phyloP scores from a whole-genome alignment of 2,888 invertebrate genomes.

The Lissocephala sabroskyi region DNA sequence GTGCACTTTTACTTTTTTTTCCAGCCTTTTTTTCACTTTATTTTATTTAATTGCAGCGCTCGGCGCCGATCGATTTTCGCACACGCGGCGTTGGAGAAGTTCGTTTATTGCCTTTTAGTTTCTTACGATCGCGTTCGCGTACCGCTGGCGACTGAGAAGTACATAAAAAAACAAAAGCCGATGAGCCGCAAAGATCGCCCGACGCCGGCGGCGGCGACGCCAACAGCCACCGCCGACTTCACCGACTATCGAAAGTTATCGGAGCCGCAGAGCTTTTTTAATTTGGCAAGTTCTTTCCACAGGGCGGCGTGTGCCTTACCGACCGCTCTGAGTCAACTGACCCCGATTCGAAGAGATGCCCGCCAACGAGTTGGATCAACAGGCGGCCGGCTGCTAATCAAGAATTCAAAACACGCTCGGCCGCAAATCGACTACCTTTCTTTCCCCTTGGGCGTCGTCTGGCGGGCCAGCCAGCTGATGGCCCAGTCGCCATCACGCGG shows the following conservation, averaged over 20 bases:
- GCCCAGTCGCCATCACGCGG: slow-evolving; percentile 7
- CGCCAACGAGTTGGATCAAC: slow-evolving; percentile 23
- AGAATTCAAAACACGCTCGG: slow-evolving; percentile 46
- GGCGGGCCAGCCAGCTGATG: too few relatives aligned
- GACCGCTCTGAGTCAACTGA: slow-evolving; percentile 15
- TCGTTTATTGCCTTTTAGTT: slow-evolving; percentile 23
- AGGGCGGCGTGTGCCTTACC: slow-evolving; percentile 16
- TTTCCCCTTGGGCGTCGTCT: too few relatives aligned
- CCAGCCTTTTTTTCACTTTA: too few relatives aligned
- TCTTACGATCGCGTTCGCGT: slow-evolving; percentile 43
- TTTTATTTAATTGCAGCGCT: too few relatives aligned
- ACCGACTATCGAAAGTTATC: too few relatives aligned
- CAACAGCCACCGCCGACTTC: too few relatives aligned
- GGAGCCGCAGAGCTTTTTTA: too few relatives aligned
- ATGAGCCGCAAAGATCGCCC: slow-evolving; percentile 2
- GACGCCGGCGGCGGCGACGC: too few relatives aligned
- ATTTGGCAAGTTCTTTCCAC: slow-evolving; percentile 2
- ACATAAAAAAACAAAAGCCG: neutral
- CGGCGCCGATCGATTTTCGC: too few relatives aligned
- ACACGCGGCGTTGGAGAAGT: too few relatives aligned
- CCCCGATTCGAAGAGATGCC: slow-evolving; percentile 4
- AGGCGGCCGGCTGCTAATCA: slow-evolving; percentile 17
- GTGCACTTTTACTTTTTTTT: slow-evolving; percentile 44
- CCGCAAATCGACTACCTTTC: too few relatives aligned
- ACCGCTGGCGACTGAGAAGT: slow-evolving; percentile 36